Base-by-base conservation (phyloP, 1,140 invertebrate genomes). In the Lepidurus apus region DNA sequence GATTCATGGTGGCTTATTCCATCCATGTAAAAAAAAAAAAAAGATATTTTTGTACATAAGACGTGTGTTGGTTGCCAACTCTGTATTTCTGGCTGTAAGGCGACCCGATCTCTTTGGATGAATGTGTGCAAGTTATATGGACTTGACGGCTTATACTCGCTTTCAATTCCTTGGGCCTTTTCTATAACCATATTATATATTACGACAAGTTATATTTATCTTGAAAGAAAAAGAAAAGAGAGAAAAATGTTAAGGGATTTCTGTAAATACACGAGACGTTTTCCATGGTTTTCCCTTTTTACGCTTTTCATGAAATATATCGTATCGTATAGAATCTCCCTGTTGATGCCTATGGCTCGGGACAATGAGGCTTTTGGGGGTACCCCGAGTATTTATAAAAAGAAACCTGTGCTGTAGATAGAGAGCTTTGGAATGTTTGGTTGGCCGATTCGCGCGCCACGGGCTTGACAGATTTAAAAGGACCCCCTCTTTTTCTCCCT, bases 171-270 rank as follows among this genome's bases (percentile, higher is more conserved):
- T 65, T 65, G 53, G 53, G 53, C n/a, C 53, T 65, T 65, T 65
- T 65, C 13, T 21, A n/a, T 13, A 65, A 65, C 21, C 8, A 65
- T 65, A 65, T 9, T 65, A 65, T 65, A 65, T 65, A 65, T 65
- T 65, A 65, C 17, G 53, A 65, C 53, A 65, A 65, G 17, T 65
- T 65, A 65, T 65, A 65, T 65, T 65, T 65, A 65, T 65, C 53
- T 65, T 65, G 17, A 21, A 65, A 65, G 21, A 65, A 4, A 34
- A 34, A 34, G 4, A 34, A 34, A 34, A 34, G 53, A 65, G 53
- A 65, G 53, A 65, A 17, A 65, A 65, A 65, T 65, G 53, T 65
- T 65, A 65, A 65, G 21, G 53, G 53, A 65, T 65, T 65, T 65
- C 21, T 65, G 53, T 65, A 65, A 65, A 65, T 65, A 65, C 53